Evolutionary conservation across 2,888 invertebrate species (phyloP), one percentile per base, ranked within the genome.

Genomic region (Cosmia pyralina): DNA sequence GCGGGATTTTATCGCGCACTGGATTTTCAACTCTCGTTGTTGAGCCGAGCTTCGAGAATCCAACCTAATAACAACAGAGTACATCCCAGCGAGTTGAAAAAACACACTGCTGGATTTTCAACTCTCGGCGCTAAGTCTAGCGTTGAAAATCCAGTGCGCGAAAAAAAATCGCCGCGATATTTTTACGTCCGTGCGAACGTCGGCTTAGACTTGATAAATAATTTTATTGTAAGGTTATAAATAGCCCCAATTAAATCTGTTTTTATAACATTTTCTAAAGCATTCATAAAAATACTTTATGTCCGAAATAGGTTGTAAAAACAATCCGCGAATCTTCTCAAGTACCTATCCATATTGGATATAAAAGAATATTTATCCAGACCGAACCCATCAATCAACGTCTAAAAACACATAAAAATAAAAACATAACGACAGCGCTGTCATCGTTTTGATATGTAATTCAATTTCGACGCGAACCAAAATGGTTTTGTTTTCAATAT

Each of bases 391-490:
- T 86, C 82, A 80, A 80, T 86, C 86, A 85, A 72, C 1, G 75
- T 77, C 75, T 52, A 63, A 75, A 82, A 81, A 85, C 70, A 86
- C 60, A 75, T 79, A 75, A 78, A 86, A 83, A 79, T 63, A 75
- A 81, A 84, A 87, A 79, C 68, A 69, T 82, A 78, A 77, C 72
- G 76, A 75, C 77, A 75, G 28, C 19, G 46, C 77, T 85, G 87
- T 86, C 86, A 82, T 74, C 78, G 63, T 60, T 82, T 58, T 79
- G 77, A 81, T 79, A 79, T 81, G 79, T 82, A 87, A 87, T 82
- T 84, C 82, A 84, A 85, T 86, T 83, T 84, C 60, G 69, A 75
- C 59, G 59, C n/a, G 75, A 82, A 75, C 69, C 69, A 67, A 79
- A 77, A 79, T 79, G 76, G 74, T 74, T 79, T 72, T 79, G 79